Percentiles rank a stretch among this genome's conserved stretches.
Evolutionary conservation across 2,797 vertebrate genomes (phyloP).

Genomic region (Tiaroga cobitis): DNA sequence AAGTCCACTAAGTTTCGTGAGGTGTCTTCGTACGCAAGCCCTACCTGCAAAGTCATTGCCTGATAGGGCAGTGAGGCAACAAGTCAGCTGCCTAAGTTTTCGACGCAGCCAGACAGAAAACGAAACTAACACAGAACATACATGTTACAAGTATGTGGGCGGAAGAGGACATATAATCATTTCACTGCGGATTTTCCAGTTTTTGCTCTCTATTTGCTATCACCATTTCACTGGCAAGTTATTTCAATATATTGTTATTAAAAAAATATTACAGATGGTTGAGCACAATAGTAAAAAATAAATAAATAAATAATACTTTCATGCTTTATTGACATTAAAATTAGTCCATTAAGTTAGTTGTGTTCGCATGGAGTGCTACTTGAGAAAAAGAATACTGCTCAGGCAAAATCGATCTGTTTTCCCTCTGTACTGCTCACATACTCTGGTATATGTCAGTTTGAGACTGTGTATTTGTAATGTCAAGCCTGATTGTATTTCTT

Average conservation of each 20-base stretch:
- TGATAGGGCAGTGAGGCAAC: too few species aligned
- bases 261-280: not conserved
- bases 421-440: not conserved
- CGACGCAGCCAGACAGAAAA: too few species aligned
- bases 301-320: not conserved
- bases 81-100: too few species aligned
- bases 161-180: not conserved
- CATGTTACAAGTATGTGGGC: not conserved
- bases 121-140: too few species aligned
- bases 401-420: conserved; percentile 1
- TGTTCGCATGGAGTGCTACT: not conserved
- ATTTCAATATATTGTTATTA: not conserved
- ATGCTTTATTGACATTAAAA: not conserved
- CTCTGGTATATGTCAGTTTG: conserved; percentile 6
- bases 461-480: conserved; percentile 12
- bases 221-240: not conserved
- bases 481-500: conserved; percentile 43
- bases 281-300: not conserved
- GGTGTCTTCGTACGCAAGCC: too few species aligned
- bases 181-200: not conserved
- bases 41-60: too few species aligned
- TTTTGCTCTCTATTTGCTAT: not conserved
- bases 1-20: too few species aligned
- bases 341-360: not conserved
- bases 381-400: not conserved